These are phyloP conservation scores for Sphaerophoria rueppellii DNA, from an alignment of 2,888 invertebrate genomes.

Conservation along the genomic window DNA sequence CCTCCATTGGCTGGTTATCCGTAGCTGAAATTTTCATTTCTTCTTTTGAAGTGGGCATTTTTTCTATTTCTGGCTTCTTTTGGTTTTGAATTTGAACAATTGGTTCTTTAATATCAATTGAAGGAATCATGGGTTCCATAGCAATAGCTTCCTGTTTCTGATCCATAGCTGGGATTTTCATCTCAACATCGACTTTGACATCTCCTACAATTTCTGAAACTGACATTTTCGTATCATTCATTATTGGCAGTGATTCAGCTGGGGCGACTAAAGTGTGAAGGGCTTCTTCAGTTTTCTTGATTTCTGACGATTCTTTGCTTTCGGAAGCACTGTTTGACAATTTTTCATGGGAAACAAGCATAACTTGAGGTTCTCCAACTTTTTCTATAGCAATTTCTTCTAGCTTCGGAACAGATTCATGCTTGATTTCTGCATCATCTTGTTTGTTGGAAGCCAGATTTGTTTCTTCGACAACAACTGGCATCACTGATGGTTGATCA, in stretches of 20 bases:
- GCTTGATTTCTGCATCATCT: too few relatives aligned
- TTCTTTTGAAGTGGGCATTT: neutral
- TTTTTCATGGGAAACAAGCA: neutral
- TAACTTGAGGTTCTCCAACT: too few relatives aligned
- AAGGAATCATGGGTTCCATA: too few relatives aligned
- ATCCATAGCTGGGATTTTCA: too few relatives aligned
- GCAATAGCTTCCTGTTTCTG: too few relatives aligned
- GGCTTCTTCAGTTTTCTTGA: neutral
- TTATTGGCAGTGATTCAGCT: neutral
- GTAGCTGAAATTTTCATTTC: neutral
- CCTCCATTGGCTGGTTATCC: too few relatives aligned
- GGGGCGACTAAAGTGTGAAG: too few relatives aligned
- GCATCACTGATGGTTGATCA: too few relatives aligned
- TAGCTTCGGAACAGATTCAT: neutral
- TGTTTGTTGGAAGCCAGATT: too few relatives aligned
- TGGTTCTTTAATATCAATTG: too few relatives aligned
- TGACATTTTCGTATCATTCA: neutral
- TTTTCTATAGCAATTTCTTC: neutral
- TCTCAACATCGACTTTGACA: neutral
- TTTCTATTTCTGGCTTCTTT: neutral
- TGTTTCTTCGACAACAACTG: too few relatives aligned
- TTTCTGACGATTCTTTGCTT: too few relatives aligned
- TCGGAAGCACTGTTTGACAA: neutral
- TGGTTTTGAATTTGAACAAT: neutral
- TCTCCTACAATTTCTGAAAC: neutral